A percentile compares a stretch with the other conserved stretches of the same genome.
These are phyloP conservation scores for Dipodomys stephensi DNA, from an alignment of 2,113 vertebrate genomes.

Conservation along the genomic window DNA sequence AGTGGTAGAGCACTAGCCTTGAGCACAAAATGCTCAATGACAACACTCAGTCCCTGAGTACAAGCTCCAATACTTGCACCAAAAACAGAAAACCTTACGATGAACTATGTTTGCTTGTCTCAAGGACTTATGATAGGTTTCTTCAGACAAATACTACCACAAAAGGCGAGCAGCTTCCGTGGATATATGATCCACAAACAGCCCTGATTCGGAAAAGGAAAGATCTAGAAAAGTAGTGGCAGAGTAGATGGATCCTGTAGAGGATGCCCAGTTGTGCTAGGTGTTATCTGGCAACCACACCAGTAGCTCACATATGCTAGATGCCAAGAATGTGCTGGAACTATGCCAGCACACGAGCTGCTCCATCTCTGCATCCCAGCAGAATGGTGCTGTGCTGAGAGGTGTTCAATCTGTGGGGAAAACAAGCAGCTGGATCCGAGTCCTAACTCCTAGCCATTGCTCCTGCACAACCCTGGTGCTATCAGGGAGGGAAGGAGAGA, in stretches of 20 bases:
- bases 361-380: not conserved
- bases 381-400: no score
- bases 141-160: not conserved
- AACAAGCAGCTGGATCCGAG: no score
- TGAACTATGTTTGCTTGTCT: not conserved
- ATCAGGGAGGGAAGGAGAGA: not conserved
- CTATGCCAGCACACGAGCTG: not conserved
- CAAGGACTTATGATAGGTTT: not conserved
- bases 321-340: no score
- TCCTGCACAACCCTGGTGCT: not conserved
- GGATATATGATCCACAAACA: not conserved
- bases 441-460: not conserved
- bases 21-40: no score
- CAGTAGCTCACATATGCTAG: no score
- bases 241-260: not conserved
- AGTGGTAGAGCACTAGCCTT: no score
- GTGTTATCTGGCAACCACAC: not conserved
- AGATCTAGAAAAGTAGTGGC: not conserved
- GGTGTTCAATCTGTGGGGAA: not conserved
- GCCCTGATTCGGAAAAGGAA: not conserved
- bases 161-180: no score
- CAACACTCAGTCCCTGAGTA: no score
- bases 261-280: not conserved
- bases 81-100: no score
- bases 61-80: no score